A percentile compares a stretch with the other conserved stretches of the same genome.
Evolutionary conservation across 1,140 invertebrate species (phyloP).

Genomic region (Laupala kohalensis): DNA sequence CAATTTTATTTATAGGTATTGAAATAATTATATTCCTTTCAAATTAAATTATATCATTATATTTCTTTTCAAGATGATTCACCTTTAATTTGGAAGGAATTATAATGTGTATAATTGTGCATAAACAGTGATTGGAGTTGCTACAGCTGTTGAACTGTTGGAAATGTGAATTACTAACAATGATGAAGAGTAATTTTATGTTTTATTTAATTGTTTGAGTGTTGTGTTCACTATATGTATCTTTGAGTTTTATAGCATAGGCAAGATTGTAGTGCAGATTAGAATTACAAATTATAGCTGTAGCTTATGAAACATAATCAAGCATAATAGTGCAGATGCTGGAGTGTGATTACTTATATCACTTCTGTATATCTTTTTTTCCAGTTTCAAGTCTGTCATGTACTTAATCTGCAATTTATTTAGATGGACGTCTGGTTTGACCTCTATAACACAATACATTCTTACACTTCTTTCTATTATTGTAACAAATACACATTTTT

Average conservation of each 20-base stretch:
- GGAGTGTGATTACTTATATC: slow-evolving; percentile 8
- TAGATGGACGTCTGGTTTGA: slow-evolving; percentile 11
- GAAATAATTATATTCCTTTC: neutral
- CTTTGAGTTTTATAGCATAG: neutral
- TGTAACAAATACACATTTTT: slow-evolving; percentile 1
- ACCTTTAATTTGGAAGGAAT: neutral
- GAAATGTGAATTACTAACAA: neutral
- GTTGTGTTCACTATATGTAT: neutral
- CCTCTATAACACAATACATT: slow-evolving; percentile 8
- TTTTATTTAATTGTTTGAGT: neutral
- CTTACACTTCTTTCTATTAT: slow-evolving; percentile 6
- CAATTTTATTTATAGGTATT: no score
- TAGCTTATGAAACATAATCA: neutral
- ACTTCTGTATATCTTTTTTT: slow-evolving; percentile 10
- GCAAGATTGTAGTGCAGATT: neutral
- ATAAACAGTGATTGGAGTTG: neutral
- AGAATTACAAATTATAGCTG: neutral
- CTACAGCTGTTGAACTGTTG: neutral
- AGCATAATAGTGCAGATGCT: slow-evolving; percentile 2
- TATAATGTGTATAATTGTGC: neutral
- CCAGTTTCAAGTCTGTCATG: slow-evolving; percentile 8
- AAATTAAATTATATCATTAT: no score
- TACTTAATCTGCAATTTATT: slow-evolving; percentile 5
- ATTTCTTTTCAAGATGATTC: no score
- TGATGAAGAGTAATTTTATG: neutral